Evolutionary conservation across 2,797 vertebrate species (phyloP), one percentile per base, ranked within the genome.

Genomic region (Gallirallus australis): DNA sequence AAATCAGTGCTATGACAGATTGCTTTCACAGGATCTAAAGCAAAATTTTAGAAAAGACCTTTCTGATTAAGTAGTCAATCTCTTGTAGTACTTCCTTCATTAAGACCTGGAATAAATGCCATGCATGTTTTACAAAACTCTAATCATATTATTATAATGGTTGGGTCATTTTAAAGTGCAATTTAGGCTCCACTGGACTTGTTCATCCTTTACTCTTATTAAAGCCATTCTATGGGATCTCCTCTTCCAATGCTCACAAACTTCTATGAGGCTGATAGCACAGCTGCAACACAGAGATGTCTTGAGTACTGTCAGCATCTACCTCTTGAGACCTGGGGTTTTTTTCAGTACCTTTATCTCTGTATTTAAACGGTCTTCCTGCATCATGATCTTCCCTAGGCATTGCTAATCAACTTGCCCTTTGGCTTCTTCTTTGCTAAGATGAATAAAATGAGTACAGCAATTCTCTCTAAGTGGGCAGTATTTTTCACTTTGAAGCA

Each of bases 401-500:
- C 45, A 60, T 53, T 76, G 64, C 52, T 90, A 82, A 95, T 76
- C 92, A 71, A 82, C 50, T 79, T 82, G 57, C 82, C 64, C 69
- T 80, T 89, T 59, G 54, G 35, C 47, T 75, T 64, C 61, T 59
- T 85, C 61, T 89, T 61, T 73, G 23, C 57, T 76, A 52, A 78
- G 50, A 75, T 45, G 56, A 82, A 59, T 69, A 85, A 84, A 87
- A 86, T 28, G 48, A 79, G 66, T 47, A 20, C 33, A 82, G 57
- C 61, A 89, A 93, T 73, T 82, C 48, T 71, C 52, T 86, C 52
- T 70, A 70, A 92, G 63, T 64, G 47, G 54, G 33, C n/a, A 77
- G 77, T 37, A 79, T 84, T 89, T 96, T 94, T 86, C 66, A 60
- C 24, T 68, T 72, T 70, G 77, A 90, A 94, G 30, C 42, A 68